phyloP scores from a whole-genome alignment of 2,888 invertebrate genomes.

The Lithophane ornitopus region DNA sequence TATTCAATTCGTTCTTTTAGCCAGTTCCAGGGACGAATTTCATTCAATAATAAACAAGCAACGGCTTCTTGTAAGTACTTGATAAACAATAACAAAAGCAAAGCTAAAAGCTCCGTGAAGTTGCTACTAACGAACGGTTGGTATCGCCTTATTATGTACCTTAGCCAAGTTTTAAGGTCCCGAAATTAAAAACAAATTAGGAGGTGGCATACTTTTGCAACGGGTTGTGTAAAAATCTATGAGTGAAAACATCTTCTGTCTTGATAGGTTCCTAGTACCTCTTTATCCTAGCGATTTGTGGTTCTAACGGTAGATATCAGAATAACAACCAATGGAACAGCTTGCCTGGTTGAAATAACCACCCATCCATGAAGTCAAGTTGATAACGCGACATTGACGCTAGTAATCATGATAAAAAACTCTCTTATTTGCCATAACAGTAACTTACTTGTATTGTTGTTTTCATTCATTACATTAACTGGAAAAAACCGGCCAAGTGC shows the following conservation, averaged over 20 bases:
- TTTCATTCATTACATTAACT: background rate
- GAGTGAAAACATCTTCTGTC: background rate
- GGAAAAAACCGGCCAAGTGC: too few relatives aligned
- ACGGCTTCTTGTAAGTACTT: constrained; percentile 70
- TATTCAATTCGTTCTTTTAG: constrained; percentile 66
- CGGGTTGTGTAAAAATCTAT: background rate
- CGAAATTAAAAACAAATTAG: background rate
- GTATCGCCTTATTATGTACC: constrained; percentile 65
- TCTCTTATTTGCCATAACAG: background rate
- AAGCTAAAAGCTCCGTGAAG: constrained; percentile 61
- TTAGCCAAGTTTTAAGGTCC: constrained; percentile 2
- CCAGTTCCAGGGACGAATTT: constrained; percentile 69
- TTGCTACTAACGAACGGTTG: constrained; percentile 70
- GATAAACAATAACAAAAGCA: constrained; percentile 78
- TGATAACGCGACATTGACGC: background rate
- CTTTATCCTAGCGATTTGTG: background rate
- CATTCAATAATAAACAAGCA: constrained; percentile 75
- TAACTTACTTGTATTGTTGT: background rate
- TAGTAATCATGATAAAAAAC: too few relatives aligned
- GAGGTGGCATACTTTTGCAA: background rate
- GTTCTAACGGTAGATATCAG: background rate
- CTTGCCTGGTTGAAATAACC: background rate
- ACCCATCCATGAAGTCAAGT: background rate
- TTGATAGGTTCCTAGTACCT: background rate
- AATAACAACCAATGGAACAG: background rate